phyloP scores from a whole-genome alignment of 2,113 vertebrate genomes.

The Trachemys scripta region DNA sequence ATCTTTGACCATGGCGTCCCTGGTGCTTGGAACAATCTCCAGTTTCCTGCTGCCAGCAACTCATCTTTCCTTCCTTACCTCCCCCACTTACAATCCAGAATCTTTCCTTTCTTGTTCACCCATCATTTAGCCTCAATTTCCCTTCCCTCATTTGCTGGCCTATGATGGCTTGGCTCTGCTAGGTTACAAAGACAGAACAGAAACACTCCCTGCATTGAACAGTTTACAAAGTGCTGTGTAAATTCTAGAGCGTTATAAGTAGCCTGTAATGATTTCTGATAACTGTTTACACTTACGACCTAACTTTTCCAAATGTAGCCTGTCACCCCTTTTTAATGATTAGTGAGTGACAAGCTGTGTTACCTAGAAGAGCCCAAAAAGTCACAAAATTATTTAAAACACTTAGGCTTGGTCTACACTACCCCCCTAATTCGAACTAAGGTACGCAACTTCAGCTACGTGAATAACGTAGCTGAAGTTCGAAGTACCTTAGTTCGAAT shows the following conservation, averaged over 20 bases:
- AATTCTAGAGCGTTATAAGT: rapidly evolving
- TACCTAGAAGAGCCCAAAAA: not conserved
- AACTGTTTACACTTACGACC: not conserved
- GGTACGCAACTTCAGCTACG: too few relatives aligned
- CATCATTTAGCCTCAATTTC: not conserved
- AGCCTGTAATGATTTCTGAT: not conserved
- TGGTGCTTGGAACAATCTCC: rapidly evolving
- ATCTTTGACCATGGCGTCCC: rapidly evolving
- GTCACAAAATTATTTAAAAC: not conserved
- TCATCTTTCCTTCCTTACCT: not conserved
- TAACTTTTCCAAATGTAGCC: not conserved
- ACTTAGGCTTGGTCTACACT: too few relatives aligned
- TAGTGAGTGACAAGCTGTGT: too few relatives aligned
- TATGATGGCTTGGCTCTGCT: rapidly evolving
- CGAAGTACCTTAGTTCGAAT: too few relatives aligned
- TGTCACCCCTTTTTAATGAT: not conserved
- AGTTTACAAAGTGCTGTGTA: not conserved
- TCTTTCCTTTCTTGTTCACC: not conserved
- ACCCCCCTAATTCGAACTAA: too few relatives aligned
- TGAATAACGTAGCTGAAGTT: too few relatives aligned
- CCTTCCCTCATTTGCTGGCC: not conserved
- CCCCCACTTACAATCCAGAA: not conserved
- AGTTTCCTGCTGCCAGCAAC: not conserved
- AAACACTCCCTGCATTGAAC: not conserved
- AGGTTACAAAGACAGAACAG: not conserved